Conservation (phyloP, 1,140 invertebrate species). For the Onthophagus taurus region DNA sequence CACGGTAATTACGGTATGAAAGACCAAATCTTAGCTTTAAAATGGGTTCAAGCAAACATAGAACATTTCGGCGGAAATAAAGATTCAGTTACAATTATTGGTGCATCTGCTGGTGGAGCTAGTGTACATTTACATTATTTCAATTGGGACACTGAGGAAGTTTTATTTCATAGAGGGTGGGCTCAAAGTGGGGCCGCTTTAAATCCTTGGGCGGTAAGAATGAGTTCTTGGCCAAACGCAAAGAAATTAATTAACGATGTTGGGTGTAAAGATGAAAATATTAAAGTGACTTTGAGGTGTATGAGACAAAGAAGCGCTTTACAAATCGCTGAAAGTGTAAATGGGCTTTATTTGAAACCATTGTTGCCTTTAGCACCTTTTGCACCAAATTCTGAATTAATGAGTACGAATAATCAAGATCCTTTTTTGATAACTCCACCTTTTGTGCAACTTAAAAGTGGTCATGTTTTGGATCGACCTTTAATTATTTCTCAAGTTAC, state of each 20-base stretch:
- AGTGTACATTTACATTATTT: no score
- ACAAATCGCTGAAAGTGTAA: constrained; percentile 1
- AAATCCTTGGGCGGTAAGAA: constrained; percentile 56
- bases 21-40: constrained; percentile 19
- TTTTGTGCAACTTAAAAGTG: constrained; percentile 41
- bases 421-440: constrained; percentile 50
- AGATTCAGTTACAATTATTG: not conserved
- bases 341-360: constrained; percentile 34
- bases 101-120: not conserved
- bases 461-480: constrained; percentile 20
- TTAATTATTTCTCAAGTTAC: constrained; percentile 11
- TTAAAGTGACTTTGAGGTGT: constrained; percentile 46
- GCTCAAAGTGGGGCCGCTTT: constrained; percentile 66
- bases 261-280: constrained; percentile 54
- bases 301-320: constrained; percentile 6
- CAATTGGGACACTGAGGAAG: no score
- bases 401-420: constrained; percentile 23
- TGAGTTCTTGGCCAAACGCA: constrained; percentile 55
- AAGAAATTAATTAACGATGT: constrained; percentile 50
- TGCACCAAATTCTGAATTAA: not conserved
- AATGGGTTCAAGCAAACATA: constrained; percentile 24
- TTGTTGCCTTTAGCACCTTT: constrained; percentile 49
- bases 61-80: constrained; percentile 21
- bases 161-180: constrained; percentile 57
- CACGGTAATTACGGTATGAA: constrained; percentile 20